Conservation (phyloP, 2,113 vertebrate species). For the Pseudopodoces humilis region DNA sequence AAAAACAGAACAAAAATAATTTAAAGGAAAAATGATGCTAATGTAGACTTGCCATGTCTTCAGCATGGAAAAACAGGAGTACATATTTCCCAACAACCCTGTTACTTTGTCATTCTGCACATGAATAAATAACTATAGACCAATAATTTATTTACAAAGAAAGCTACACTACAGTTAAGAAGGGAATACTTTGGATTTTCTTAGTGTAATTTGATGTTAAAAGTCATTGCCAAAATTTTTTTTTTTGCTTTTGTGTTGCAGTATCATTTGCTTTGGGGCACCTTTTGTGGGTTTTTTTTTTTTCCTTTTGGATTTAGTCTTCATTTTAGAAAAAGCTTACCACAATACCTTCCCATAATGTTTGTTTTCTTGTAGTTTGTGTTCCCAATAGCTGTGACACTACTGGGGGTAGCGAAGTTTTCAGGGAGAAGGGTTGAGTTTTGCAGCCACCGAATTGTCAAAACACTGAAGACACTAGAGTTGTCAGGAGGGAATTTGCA, state of each 20-base stretch:
- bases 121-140: not conserved
- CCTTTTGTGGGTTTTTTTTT: not conserved
- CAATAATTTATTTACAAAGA: not conserved
- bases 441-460: not conserved
- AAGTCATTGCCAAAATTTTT: not conserved
- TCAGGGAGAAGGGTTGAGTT: not conserved
- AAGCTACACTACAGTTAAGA: not conserved
- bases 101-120: not conserved
- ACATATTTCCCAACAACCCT: not conserved
- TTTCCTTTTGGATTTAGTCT: not conserved
- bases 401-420: not conserved
- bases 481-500: not conserved
- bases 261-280: not conserved
- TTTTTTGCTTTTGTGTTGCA: not conserved
- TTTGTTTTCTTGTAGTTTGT: not conserved
- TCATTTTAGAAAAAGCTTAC: not conserved
- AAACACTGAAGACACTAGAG: not conserved
- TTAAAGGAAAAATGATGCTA: not conserved
- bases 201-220: not conserved
- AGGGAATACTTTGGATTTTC: not conserved
- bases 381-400: not conserved
- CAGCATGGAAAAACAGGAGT: not conserved
- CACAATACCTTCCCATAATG: not conserved
- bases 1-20: not conserved
- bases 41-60: not conserved